Conservation (phyloP, 2,797 vertebrate genomes). For the Sebastes kiyomatsui region DNA sequence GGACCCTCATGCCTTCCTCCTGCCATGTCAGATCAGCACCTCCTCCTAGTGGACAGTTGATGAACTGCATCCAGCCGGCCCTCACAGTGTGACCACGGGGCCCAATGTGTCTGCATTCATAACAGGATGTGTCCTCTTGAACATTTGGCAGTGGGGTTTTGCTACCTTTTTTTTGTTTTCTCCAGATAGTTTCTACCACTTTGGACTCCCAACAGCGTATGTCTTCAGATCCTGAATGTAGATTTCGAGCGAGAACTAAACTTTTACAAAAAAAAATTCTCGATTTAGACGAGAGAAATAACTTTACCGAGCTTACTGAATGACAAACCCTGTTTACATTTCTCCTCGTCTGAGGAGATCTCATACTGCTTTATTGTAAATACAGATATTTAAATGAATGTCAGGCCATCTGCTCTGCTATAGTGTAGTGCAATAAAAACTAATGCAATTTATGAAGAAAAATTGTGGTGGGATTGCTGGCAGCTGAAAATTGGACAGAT, state of each 20-base stretch:
- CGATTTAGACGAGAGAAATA: conserved; percentile 56
- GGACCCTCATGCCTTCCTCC: conserved; percentile 58
- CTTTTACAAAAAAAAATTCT: conserved; percentile 65
- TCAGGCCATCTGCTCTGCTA: conserved; percentile 88
- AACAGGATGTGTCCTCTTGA: conserved; percentile 43
- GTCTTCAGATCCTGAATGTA: conserved; percentile 78
- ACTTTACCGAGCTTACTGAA: conserved; percentile 71
- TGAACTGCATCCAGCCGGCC: conserved; percentile 79
- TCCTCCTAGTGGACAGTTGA: conserved; percentile 64
- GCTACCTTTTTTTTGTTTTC: conserved; percentile 65
- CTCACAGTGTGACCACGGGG: conserved; percentile 8
- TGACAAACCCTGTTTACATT: conserved; percentile 89
- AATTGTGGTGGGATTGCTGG: conserved; percentile 17
- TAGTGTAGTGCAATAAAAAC: conserved; percentile 84
- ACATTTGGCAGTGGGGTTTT: conserved; percentile 83
- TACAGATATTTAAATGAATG: conserved; percentile 85
- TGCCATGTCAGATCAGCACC: conserved; percentile 70
- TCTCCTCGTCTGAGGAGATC: conserved; percentile 78
- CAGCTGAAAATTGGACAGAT: background rate
- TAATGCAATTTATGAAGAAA: background rate
- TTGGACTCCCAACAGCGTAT: conserved; percentile 49
- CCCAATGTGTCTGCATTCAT: background rate
- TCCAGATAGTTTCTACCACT: conserved; percentile 31
- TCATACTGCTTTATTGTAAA: conserved; percentile 86
- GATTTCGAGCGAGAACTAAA: conserved; percentile 60